Evolutionary conservation across 2,888 invertebrate species (phyloP).

Genomic region (Lumbricus terrestris): DNA sequence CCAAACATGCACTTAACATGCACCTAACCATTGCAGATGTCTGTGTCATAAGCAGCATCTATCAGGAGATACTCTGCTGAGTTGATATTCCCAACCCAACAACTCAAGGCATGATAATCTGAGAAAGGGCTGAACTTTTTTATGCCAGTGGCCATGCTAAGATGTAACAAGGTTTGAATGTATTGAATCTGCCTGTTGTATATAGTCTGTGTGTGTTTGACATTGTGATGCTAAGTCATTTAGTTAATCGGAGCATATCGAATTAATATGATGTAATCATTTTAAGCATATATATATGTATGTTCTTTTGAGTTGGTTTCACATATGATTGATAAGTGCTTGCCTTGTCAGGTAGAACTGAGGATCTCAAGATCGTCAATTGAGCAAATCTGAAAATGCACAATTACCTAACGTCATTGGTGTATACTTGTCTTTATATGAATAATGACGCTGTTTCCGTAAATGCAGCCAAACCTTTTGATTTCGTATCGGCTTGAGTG

Average conservation of each 20-base stretch:
- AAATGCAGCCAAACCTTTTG: background rate
- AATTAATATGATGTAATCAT: background rate
- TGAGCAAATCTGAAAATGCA: background rate
- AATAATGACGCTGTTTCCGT: background rate
- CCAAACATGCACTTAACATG: no score
- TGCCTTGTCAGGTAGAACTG: background rate
- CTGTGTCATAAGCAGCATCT: background rate
- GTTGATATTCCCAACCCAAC: background rate
- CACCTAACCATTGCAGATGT: background rate
- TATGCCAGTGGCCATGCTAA: background rate
- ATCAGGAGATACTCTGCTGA: background rate
- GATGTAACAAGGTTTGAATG: background rate
- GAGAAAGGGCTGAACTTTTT: background rate
- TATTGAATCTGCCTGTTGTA: background rate
- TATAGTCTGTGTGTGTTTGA: background rate
- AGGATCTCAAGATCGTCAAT: background rate
- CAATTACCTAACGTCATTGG: background rate
- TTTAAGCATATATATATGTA: background rate
- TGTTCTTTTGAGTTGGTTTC: background rate
- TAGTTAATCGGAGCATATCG: slow-evolving; percentile 3
- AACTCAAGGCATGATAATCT: background rate
- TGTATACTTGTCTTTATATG: background rate
- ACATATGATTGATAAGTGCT: background rate
- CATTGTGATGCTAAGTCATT: background rate
- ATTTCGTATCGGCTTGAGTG: background rate